These are phyloP conservation scores for Hyperoplus immaculatus DNA, from an alignment of 2,797 vertebrate species.

Conservation along the genomic window DNA sequence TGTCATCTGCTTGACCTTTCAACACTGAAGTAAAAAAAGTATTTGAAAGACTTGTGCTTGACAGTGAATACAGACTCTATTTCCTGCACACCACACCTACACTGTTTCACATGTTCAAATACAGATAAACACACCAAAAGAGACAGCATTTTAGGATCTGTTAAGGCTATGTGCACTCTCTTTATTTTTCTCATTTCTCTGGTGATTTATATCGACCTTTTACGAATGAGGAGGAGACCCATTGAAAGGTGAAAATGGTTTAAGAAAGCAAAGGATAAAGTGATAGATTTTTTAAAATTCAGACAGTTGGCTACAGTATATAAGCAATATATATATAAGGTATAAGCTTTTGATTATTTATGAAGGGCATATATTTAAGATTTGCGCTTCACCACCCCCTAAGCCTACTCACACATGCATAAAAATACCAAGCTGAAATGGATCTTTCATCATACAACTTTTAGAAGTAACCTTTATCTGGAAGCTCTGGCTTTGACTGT, in stretches of 20 bases:
- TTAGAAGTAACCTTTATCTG: neutral
- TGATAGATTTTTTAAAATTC: no score
- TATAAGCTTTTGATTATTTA: neutral
- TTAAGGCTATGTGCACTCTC: neutral
- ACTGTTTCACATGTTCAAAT: constrained; percentile 5
- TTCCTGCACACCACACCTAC: constrained; percentile 17
- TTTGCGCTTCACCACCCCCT: neutral
- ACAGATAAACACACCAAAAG: neutral
- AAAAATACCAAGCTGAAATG: neutral
- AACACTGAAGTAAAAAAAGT: neutral
- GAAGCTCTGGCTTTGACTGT: constrained; percentile 2
- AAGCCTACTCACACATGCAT: neutral
- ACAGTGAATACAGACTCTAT: constrained; percentile 1
- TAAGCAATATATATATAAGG: no score
- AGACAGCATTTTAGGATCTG: neutral
- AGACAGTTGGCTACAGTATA: neutral
- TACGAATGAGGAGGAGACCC: neutral
- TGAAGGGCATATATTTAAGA: neutral
- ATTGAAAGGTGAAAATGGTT: neutral
- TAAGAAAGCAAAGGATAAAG: neutral
- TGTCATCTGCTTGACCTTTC: constrained; percentile 27
- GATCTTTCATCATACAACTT: neutral
- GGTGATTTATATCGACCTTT: neutral
- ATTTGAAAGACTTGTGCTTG: constrained; percentile 4
- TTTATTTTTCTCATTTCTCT: neutral